Conservation (phyloP, 2,888 invertebrate species). For the Byasa hedistus region DNA sequence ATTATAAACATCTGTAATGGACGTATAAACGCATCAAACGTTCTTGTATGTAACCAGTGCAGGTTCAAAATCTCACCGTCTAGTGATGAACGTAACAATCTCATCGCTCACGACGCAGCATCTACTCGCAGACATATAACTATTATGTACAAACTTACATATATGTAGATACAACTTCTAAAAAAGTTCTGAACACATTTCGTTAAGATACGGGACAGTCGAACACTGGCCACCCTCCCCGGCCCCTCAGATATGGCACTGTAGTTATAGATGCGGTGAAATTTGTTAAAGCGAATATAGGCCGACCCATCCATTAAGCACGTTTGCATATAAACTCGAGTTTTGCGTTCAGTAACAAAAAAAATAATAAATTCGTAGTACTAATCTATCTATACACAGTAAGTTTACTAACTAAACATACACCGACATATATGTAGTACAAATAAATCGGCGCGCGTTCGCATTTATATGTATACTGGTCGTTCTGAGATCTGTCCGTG, state of each 20-base stretch:
- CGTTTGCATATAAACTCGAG: constrained; percentile 63
- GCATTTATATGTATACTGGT: constrained; percentile 69
- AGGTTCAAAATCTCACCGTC: too few relatives aligned
- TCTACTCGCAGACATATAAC: constrained; percentile 35
- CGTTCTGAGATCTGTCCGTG: constrained; percentile 72
- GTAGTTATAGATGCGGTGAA: constrained; percentile 24
- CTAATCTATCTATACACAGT: constrained; percentile 52
- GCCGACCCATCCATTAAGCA: constrained; percentile 46
- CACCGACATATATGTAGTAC: constrained; percentile 57
- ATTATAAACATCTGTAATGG: too few relatives aligned
- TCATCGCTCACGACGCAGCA: constrained; percentile 23
- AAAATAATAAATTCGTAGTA: constrained; percentile 72
- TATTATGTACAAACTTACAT: constrained; percentile 59
- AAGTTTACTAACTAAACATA: constrained; percentile 44
- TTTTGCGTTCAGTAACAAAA: constrained; percentile 53
- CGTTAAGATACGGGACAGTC: constrained; percentile 68
- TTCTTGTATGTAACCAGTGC: not conserved
- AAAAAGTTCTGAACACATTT: constrained; percentile 76
- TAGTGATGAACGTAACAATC: too few relatives aligned
- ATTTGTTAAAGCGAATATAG: constrained; percentile 13
- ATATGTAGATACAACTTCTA: constrained; percentile 66
- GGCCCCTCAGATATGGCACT: constrained; percentile 57
- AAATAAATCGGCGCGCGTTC: constrained; percentile 52
- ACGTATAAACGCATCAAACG: constrained; percentile 5
- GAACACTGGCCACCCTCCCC: constrained; percentile 23